Conservation (phyloP, 1,140 invertebrate genomes). For the Drosophila truncata region DNA sequence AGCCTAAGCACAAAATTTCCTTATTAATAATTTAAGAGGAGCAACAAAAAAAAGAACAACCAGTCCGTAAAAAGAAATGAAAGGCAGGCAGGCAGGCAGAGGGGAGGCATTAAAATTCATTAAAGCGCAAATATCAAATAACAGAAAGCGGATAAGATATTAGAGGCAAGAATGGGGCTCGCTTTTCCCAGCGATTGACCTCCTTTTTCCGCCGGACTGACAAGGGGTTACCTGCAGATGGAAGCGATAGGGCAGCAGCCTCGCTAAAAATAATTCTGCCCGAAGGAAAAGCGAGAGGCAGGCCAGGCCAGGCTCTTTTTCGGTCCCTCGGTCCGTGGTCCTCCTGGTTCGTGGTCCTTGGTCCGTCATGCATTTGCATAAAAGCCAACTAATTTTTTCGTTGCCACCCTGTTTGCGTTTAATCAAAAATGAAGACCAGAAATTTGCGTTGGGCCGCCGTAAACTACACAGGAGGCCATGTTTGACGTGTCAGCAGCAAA, state of each 20-base stretch:
- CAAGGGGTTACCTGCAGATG: constrained; percentile 63
- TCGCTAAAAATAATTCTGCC: constrained; percentile 14
- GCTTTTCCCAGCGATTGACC: constrained; percentile 12
- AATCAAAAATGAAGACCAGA: constrained; percentile 74
- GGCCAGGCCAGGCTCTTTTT: not conserved
- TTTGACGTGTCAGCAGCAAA: constrained; percentile 40
- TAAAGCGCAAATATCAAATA: constrained; percentile 73
- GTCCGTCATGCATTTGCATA: constrained; percentile 75
- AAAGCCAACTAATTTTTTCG: constrained; percentile 78
- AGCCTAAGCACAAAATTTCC: constrained; percentile 64
- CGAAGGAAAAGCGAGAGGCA: constrained; percentile 6
- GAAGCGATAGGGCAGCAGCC: constrained; percentile 51
- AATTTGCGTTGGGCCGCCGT: constrained; percentile 29
- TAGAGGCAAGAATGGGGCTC: constrained; percentile 9
- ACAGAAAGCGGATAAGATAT: constrained; percentile 49
- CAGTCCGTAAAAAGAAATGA: constrained; percentile 24
- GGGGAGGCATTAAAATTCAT: constrained; percentile 58
- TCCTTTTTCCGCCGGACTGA: constrained; percentile 21
- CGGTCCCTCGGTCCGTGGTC: not conserved
- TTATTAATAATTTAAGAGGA: constrained; percentile 72
- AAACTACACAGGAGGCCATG: constrained; percentile 38
- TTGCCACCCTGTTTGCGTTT: constrained; percentile 72
- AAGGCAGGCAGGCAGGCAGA: constrained; percentile 7
- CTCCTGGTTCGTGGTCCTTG: not conserved
- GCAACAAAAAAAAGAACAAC: constrained; percentile 13